phyloP scores from a whole-genome alignment of 2,797 vertebrate genomes.

The Melanotaenia parkinsoni region DNA sequence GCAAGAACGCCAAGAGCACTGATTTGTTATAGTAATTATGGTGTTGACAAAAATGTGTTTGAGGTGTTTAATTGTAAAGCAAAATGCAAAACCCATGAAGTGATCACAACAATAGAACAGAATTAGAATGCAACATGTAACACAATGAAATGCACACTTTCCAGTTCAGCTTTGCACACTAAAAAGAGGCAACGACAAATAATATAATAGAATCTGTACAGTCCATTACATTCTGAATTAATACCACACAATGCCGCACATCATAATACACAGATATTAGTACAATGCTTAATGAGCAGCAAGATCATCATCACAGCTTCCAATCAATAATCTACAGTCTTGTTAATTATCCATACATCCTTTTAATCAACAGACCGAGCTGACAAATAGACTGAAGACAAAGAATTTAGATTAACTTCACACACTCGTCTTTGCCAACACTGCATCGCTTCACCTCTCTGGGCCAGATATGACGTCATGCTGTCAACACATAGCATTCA shows the following conservation, averaged over 20 bases:
- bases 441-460: conserved; percentile 18
- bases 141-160: not conserved
- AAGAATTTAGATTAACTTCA: conserved; percentile 23
- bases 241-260: not conserved
- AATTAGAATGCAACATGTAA: not conserved
- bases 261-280: not conserved
- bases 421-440: conserved; percentile 35
- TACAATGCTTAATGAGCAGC: not conserved
- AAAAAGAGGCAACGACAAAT: not conserved
- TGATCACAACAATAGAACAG: not conserved
- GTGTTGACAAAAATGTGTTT: conserved; percentile 49
- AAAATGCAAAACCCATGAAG: conserved; percentile 11
- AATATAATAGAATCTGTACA: not conserved
- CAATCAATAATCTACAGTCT: not conserved
- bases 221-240: not conserved
- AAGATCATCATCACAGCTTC: conserved; percentile 2
- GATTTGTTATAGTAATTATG: conserved; percentile 60
- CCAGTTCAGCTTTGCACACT: conserved; percentile 1
- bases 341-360: not conserved
- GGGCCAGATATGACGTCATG: conserved; percentile 5
- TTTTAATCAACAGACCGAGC: not conserved
- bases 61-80: conserved; percentile 22
- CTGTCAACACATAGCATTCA: conserved; percentile 16
- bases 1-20: conserved; percentile 33
- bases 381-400: conserved; percentile 6